Percentiles rank a stretch among this genome's conserved stretches.
These are phyloP conservation scores for Isurus oxyrinchus DNA, from an alignment of 2,113 vertebrate genomes.

Conservation along the genomic window DNA sequence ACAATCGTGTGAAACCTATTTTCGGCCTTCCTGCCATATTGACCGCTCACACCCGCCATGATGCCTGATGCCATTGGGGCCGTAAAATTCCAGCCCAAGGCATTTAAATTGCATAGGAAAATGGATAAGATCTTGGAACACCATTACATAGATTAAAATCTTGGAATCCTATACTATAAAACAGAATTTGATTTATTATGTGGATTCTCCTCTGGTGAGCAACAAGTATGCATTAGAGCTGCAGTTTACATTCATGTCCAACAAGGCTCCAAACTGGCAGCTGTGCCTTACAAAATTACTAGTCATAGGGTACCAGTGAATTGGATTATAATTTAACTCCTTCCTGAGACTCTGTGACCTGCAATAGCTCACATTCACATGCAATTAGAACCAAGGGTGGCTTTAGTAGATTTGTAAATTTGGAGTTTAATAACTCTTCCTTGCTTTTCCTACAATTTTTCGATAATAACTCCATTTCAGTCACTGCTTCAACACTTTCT, in stretches of 20 bases:
- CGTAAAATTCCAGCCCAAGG: too few species aligned
- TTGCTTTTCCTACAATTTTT: not conserved
- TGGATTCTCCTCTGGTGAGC: not conserved
- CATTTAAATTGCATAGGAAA: too few species aligned
- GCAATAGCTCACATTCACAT: not conserved
- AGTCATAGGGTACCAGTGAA: not conserved
- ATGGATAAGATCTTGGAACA: too few species aligned
- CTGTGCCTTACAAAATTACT: not conserved
- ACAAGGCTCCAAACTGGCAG: not conserved
- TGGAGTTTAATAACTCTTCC: not conserved
- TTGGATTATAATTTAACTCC: not conserved
- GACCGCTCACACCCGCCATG: too few species aligned
- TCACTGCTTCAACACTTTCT: not conserved
- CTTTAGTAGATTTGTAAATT: too few species aligned
- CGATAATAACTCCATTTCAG: not conserved
- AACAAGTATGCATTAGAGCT: not conserved
- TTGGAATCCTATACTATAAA: too few species aligned
- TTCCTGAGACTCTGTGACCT: not conserved
- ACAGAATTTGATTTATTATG: too few species aligned
- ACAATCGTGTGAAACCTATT: too few species aligned
- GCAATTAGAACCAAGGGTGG: not conserved
- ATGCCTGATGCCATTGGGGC: too few species aligned
- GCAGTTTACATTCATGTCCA: not conserved
- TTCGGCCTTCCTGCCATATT: too few species aligned
- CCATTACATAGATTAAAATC: too few species aligned